Base-by-base conservation (phyloP, 1,140 invertebrate species). In the Drosophila suzukii region DNA sequence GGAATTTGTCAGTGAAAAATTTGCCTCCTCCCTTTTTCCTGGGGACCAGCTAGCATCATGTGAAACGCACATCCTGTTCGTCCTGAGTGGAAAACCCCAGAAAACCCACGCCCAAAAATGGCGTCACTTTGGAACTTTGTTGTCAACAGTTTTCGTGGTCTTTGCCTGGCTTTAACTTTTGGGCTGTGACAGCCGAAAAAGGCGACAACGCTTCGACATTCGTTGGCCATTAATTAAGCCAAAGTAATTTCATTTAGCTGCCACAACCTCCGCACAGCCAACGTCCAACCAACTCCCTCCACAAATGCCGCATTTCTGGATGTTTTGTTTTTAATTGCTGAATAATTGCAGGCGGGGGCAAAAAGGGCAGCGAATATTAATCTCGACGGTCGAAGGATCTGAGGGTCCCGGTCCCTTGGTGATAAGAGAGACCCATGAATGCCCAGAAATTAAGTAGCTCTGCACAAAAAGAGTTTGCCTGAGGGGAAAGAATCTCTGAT, bases 171-270 rank as follows among this genome's bases (percentile, higher is more conserved):
- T 79, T 82, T 73, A 88, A 86, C 75, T 77, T 86, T 89, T 88
- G 75, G 57, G 54, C 47, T 60, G 61, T 72, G 71, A 75, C 71
- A 58, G 7, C 50, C 66, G 12, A 27, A 61, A 27, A 41, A 11
- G 49, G 30, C 70, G 68, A 63, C 74, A 67, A 88, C 66, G 81
- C 72, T 65, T 54, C 81, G 62, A 78, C 83, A 79, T 86, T 78
- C 65, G 66, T 88, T 67, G 65, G 59, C 83, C 83, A 88, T 88
- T 88, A 88, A 88, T 88, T 88, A 88, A 89, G 84, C 71, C 75
- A 53, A 66, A 88, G 82, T 86, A 85, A 86, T 85, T 81, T 81
- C 63, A 56, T 41, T 77, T 75, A 54, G 61, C 53, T 32, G 41
- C 53, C 56, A 50, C 43, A 27, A 17, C 43, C 53, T 32, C 51